Percentiles rank a stretch among this genome's conserved stretches.
Conservation (phyloP, 2,113 vertebrate species). For the Aptenodytes forsteri region DNA sequence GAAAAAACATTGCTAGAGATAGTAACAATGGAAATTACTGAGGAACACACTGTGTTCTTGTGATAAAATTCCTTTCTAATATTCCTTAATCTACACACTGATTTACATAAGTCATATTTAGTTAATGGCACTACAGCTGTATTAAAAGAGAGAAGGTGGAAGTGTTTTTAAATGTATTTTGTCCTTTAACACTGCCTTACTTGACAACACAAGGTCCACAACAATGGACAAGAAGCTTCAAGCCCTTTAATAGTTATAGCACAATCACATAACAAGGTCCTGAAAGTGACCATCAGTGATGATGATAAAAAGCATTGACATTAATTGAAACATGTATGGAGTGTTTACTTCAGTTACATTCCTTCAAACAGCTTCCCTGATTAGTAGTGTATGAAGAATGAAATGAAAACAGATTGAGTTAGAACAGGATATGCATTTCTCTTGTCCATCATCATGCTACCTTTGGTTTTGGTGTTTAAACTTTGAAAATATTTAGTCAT, state of each 20-base stretch:
- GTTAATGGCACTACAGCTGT: not conserved
- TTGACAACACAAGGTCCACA: not conserved
- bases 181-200: not conserved
- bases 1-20: not conserved
- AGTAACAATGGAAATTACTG: not conserved
- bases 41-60: not conserved
- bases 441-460: not conserved
- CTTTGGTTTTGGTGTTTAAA: not conserved
- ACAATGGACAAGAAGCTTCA: not conserved
- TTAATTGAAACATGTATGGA: not conserved
- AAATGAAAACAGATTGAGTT: not conserved
- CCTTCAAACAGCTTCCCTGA: not conserved
- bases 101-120: not conserved
- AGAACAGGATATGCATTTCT: not conserved
- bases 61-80: not conserved
- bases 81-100: not conserved
- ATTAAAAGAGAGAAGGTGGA: not conserved
- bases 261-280: not conserved
- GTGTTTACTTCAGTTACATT: not conserved
- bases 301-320: not conserved
- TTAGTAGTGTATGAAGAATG: not conserved
- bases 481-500: not conserved
- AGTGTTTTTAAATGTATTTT: not conserved
- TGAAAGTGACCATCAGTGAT: not conserved
- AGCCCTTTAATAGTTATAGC: not conserved